Evolutionary conservation across 92 coral and sea anemone species (phyloP).

Genomic region (Parazoanthus darwini): DNA sequence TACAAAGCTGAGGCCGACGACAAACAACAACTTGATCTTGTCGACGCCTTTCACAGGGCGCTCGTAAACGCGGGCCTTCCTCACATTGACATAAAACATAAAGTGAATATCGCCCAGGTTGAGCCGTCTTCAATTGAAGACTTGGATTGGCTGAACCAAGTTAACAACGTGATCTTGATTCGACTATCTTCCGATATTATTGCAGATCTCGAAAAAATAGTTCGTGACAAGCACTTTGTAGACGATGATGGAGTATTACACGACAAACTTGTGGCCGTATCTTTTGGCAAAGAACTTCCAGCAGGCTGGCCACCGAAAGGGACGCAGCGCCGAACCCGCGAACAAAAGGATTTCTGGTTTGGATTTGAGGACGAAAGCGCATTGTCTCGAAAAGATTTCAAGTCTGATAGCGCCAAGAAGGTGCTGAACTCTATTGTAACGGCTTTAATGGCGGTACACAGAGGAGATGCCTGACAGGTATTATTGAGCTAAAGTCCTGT

Average conservation of each 20-base stretch:
- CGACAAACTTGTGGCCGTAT: slow-evolving; percentile 68
- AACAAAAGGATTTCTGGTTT: slow-evolving; percentile 65
- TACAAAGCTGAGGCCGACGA: slow-evolving; percentile 58
- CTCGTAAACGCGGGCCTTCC: slow-evolving; percentile 40
- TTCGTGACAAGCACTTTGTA: slow-evolving; percentile 61
- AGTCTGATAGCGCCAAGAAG: slow-evolving; percentile 32
- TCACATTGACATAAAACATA: slow-evolving; percentile 6
- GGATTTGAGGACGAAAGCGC: slow-evolving; percentile 61
- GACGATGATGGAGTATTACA: slow-evolving; percentile 72
- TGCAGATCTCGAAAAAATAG: slow-evolving; percentile 48
- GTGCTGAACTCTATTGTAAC: slow-evolving; percentile 28
- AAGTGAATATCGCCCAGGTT: slow-evolving; percentile 20
- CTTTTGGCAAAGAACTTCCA: slow-evolving; percentile 76
- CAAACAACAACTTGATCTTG: slow-evolving; percentile 56
- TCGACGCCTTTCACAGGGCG: slow-evolving; percentile 78
- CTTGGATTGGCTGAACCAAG: slow-evolving; percentile 71
- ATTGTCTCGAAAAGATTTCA: slow-evolving; percentile 53
- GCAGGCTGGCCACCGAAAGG: slow-evolving; percentile 88
- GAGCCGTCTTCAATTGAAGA: slow-evolving; percentile 38
- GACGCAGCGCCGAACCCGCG: slow-evolving; percentile 39
- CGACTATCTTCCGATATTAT: slow-evolving; percentile 78
- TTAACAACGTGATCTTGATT: slow-evolving; percentile 76
- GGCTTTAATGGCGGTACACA: slow-evolving; percentile 39
- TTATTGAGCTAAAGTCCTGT: not conserved
- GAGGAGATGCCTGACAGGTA: not conserved